Evolutionary conservation across 2,888 invertebrate genomes (phyloP).

Genomic region (Lysandra coridon): DNA sequence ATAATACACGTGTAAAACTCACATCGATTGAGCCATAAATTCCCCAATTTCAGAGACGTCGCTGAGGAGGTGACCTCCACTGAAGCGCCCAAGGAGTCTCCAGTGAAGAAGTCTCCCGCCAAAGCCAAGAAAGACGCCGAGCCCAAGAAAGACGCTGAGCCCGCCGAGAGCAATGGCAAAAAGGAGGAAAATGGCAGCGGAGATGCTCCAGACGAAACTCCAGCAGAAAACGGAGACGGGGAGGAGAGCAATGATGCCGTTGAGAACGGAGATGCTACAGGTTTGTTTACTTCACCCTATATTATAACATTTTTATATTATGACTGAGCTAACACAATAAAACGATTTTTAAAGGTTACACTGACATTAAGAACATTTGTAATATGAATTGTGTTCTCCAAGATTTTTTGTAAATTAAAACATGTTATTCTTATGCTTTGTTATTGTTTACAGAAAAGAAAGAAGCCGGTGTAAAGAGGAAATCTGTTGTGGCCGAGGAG

Average conservation of each 20-base stretch:
- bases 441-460: constrained; percentile 65
- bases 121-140: constrained; percentile 76
- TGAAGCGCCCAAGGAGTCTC: constrained; percentile 71
- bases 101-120: constrained; percentile 74
- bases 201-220: constrained; percentile 60
- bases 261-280: constrained; percentile 72
- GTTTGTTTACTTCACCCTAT: constrained; percentile 44
- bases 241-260: constrained; percentile 76
- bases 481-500: constrained; percentile 81
- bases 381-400: neutral
- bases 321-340: neutral
- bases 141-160: constrained; percentile 71
- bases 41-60: constrained; percentile 62
- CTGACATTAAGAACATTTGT: neutral
- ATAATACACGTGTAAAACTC: constrained; percentile 7
- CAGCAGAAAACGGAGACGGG: constrained; percentile 70
- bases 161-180: constrained; percentile 72
- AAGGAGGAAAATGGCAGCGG: constrained; percentile 69
- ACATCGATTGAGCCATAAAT: neutral
- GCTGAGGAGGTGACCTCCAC: constrained; percentile 75
- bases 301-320: neutral
- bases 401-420: neutral
- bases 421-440: constrained; percentile 14
- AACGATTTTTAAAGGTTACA: neutral
- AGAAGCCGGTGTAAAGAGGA: constrained; percentile 84